phyloP scores from a whole-genome alignment of 1,140 invertebrate species.

The Acromyrmex charruanus region DNA sequence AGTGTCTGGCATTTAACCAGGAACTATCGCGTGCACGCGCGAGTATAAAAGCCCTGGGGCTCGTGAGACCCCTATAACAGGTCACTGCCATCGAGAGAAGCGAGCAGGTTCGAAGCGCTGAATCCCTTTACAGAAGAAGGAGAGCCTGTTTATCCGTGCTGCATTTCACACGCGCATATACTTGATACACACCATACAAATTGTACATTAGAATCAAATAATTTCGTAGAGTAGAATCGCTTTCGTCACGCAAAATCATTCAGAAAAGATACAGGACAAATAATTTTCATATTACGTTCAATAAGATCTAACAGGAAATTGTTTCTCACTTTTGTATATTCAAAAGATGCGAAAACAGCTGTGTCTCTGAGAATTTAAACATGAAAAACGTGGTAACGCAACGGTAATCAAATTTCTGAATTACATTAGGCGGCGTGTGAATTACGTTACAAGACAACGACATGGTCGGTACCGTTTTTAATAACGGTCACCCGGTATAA shows the following conservation, averaged over 20 bases:
- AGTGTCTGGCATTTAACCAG: conserved; percentile 71
- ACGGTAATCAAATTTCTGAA: conserved; percentile 76
- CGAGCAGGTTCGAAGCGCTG: conserved; percentile 72
- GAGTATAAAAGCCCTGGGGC: conserved; percentile 65
- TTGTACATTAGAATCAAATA: conserved; percentile 28
- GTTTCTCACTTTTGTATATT: conserved; percentile 29
- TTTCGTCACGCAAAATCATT: neutral
- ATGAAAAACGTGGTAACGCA: conserved; percentile 31
- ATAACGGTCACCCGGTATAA: conserved; percentile 68
- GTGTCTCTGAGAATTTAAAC: conserved; percentile 7
- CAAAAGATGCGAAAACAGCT: neutral
- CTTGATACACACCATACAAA: conserved; percentile 21
- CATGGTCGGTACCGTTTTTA: conserved; percentile 62
- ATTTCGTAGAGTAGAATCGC: neutral
- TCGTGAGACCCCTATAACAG: conserved; percentile 73
- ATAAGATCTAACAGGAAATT: neutral
- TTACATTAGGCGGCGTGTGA: conserved; percentile 65
- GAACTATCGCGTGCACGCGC: conserved; percentile 62
- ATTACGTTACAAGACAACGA: conserved; percentile 47
- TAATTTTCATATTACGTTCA: neutral
- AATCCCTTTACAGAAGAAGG: conserved; percentile 79
- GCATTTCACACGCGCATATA: conserved; percentile 54
- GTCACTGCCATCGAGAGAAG: conserved; percentile 80
- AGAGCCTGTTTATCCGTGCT: conserved; percentile 67
- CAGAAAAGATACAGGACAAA: neutral